Conservation (phyloP, 2,113 vertebrate species). For the Amblyopsis rosae region DNA sequence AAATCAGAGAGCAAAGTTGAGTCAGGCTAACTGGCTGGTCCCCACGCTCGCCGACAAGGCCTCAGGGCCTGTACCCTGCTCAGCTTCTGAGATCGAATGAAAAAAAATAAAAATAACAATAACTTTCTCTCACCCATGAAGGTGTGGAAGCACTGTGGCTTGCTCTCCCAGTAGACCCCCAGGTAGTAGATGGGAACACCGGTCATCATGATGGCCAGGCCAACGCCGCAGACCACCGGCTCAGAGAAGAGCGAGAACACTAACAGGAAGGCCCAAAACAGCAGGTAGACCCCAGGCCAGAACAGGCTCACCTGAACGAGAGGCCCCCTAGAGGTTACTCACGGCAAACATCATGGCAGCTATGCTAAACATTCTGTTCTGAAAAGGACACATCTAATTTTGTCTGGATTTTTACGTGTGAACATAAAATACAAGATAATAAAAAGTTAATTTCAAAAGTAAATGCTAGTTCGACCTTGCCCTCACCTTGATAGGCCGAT, state of each 20-base stretch:
- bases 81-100: too few species aligned
- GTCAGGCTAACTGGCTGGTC: too few species aligned
- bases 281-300: conserved; percentile 82
- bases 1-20: too few species aligned
- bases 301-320: conserved; percentile 76
- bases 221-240: conserved; percentile 79
- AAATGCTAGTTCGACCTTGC: not conserved
- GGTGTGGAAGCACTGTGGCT: conserved; percentile 71
- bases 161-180: conserved; percentile 81
- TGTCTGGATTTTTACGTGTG: too few species aligned
- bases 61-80: too few species aligned
- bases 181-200: conserved; percentile 83
- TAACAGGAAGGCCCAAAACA: conserved; percentile 86
- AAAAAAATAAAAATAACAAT: too few species aligned
- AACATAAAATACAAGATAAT: not conserved
- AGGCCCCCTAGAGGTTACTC: not conserved
- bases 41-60: too few species aligned
- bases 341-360: too few species aligned
- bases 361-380: too few species aligned
- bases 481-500: conserved; percentile 82
- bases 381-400: too few species aligned
- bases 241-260: conserved; percentile 82
- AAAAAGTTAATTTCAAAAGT: not conserved
- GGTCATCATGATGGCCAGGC: conserved; percentile 82
- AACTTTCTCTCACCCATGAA: conserved; percentile 71